Conservation (phyloP, 2,888 invertebrate species). For the Candidula unifasciata region DNA sequence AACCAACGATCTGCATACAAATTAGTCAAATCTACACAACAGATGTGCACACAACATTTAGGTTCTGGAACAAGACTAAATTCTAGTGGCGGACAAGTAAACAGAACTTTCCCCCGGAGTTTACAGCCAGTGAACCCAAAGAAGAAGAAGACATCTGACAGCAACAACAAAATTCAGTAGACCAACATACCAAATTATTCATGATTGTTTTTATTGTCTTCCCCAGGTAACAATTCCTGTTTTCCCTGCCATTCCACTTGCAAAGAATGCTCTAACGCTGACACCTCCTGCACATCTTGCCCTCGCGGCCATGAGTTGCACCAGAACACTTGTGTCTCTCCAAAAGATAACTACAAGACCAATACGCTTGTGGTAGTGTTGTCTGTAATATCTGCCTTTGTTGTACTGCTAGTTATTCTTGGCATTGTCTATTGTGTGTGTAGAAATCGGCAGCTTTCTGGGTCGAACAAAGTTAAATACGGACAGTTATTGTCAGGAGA, state of each 20-base stretch:
- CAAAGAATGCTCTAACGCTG: constrained; percentile 26
- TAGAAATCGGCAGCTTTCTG: constrained; percentile 3
- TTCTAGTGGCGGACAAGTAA: no score
- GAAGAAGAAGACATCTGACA: no score
- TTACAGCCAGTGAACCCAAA: no score
- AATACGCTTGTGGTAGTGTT: not conserved
- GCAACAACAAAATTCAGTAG: no score
- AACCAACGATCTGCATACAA: no score
- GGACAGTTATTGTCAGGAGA: constrained; percentile 31
- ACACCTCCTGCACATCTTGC: constrained; percentile 32
- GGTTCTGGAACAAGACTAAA: no score
- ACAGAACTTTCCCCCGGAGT: no score
- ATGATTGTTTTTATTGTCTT: not conserved
- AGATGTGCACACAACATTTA: no score
- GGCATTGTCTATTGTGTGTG: constrained; percentile 33
- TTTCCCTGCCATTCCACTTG: constrained; percentile 42
- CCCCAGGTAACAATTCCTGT: constrained; percentile 34
- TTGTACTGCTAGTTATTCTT: not conserved
- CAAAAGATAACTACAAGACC: not conserved
- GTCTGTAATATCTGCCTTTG: not conserved
- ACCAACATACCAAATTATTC: no score
- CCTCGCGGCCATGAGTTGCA: not conserved
- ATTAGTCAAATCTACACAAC: no score
- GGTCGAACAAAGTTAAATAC: constrained; percentile 2
- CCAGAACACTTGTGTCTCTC: not conserved